Evolutionary conservation across 2,113 vertebrate genomes (phyloP).

Genomic region (Odontophorus gujanensis): DNA sequence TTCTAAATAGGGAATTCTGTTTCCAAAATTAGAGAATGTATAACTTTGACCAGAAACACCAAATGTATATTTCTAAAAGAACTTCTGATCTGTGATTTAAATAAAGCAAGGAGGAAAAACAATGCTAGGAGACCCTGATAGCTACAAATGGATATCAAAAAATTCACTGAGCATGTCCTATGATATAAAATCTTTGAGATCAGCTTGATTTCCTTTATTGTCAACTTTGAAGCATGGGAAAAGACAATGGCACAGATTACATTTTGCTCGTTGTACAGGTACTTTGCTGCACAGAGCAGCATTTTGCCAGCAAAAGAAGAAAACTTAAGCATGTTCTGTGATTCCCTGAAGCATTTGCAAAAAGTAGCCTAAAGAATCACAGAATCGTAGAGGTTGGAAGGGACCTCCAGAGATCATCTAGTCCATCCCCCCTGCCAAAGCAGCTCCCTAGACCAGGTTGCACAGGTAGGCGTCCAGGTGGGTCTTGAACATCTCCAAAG

Average conservation of each 20-base stretch:
- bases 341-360: neutral
- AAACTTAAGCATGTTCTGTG: neutral
- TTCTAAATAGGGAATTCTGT: conserved; percentile 7
- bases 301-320: neutral
- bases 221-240: neutral
- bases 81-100: neutral
- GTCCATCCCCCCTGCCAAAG: no score
- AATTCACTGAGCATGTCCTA: neutral
- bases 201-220: neutral
- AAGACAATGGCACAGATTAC: neutral
- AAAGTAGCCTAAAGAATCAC: neutral
- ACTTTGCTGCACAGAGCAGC: neutral
- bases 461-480: no score
- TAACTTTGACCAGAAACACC: neutral
- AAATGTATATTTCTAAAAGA: neutral
- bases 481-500: no score
- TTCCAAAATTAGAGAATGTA: neutral
- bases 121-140: neutral
- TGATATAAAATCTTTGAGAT: neutral
- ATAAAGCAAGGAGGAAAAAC: neutral
- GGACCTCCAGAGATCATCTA: no score
- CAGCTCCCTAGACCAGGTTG: no score
- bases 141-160: neutral
- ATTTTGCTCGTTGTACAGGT: neutral
- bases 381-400: no score